Conservation (phyloP, 2,797 vertebrate species). For the Pogoniulus pusillus region DNA sequence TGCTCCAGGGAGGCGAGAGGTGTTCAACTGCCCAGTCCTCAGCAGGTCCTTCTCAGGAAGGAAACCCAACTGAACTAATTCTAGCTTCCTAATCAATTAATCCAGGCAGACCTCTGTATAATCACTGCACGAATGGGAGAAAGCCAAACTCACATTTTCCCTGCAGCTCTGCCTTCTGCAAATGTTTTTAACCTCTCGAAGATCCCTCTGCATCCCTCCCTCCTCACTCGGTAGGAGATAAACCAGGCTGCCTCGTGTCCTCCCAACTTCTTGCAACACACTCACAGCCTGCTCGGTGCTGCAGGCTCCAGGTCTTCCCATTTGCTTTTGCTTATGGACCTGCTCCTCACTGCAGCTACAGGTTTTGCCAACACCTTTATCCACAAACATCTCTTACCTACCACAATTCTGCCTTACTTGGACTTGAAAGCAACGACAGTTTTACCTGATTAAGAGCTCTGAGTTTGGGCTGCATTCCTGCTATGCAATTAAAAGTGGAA, state of each 20-base stretch:
- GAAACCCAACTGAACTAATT: not conserved
- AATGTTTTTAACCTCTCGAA: not conserved
- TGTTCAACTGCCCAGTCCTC: not conserved
- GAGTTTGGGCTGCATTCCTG: constrained; percentile 51
- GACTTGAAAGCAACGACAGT: constrained; percentile 59
- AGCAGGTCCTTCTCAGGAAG: not conserved
- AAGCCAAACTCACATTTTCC: not conserved
- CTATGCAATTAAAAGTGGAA: constrained; percentile 3
- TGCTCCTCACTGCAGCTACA: not conserved
- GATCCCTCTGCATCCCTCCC: not conserved
- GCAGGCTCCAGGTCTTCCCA: not conserved
- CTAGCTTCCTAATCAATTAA: not conserved
- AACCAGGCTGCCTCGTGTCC: not conserved
- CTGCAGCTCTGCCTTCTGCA: not conserved
- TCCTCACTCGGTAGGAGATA: not conserved
- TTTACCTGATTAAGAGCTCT: constrained; percentile 37
- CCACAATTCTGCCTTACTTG: constrained; percentile 28
- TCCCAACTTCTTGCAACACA: not conserved
- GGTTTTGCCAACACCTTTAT: constrained; percentile 16
- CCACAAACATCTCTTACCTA: constrained; percentile 23
- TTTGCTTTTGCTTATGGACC: not conserved
- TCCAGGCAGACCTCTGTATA: not conserved
- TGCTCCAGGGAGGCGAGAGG: not conserved
- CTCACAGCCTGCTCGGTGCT: accelerated
- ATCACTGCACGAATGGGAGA: not conserved